Evolutionary conservation across 2,797 vertebrate genomes (phyloP), one percentile per base, ranked within the genome.

Genomic region (Cichlasoma orientale): DNA sequence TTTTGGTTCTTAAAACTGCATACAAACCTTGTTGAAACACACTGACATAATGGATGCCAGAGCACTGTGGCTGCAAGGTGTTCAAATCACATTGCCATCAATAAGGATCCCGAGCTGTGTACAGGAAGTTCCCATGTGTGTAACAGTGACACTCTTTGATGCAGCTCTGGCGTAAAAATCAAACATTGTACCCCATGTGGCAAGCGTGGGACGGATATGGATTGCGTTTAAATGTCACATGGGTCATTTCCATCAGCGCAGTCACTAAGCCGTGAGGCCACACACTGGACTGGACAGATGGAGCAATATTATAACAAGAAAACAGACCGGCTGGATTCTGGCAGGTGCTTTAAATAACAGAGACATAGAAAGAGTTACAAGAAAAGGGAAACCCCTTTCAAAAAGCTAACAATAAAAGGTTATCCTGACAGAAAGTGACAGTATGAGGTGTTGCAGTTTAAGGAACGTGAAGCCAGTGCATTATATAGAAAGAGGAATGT

Each of bases 271-370:
- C 71, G 59, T 1, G 38, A 74, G 59, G 81, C 53, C 61, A 38
- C 55, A 72, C 82, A 78, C 84, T 73, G 61, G 74, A 79, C 21
- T 23, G 70, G 53, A 75, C 78, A 88, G 81, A 86, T 81, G 82
- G 82, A 80, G 52, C 4, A 13, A n/a, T 2, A 38, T 81, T 54
- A 86, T 25, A 54, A 47, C 19, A 13, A 29, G 13, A 33, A 25
- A 57, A 72, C 23, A 47, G 63, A 44, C 16, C 7, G 44, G 82
- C 29, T 25, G 69, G 57, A 50, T 38, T 66, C 38, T 56, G 58
- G 13, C 21, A 19, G 38, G 56, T 18, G 11, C 19, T 7, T 58
- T 56, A 54, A 18, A 18, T 13, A 58, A 21, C 8, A n/a, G 16
- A 47, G 16, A 16, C 1, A 29, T n/a, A 12, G 31, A 56, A 23